These are phyloP conservation scores for Enteromius argenteus DNA, from an alignment of 2,797 vertebrate species.

Conservation along the genomic window DNA sequence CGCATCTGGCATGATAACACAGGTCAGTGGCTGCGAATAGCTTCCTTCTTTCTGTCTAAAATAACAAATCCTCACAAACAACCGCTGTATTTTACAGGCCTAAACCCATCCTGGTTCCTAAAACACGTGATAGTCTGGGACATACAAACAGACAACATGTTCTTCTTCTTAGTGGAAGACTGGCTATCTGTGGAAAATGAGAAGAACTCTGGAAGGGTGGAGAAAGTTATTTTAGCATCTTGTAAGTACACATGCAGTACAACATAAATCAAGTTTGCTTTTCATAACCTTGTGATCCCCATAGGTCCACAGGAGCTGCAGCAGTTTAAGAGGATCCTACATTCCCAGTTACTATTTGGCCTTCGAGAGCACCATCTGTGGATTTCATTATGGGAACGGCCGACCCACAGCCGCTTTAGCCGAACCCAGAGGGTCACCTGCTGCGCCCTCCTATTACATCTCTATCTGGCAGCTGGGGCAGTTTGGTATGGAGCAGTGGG, in stretches of 20 bases:
- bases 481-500: conserved; percentile 83
- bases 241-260: conserved; percentile 71
- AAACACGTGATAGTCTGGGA: conserved; percentile 85
- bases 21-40: conserved; percentile 59
- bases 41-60: background rate
- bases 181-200: conserved; percentile 85
- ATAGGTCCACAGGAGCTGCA: conserved; percentile 81
- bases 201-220: conserved; percentile 77
- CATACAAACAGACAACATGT: conserved; percentile 81
- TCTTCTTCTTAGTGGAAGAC: conserved; percentile 84
- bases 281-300: background rate
- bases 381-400: conserved; percentile 82
- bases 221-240: conserved; percentile 82
- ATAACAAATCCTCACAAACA: background rate
- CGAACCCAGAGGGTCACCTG: conserved; percentile 82
- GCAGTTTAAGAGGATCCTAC: conserved; percentile 74
- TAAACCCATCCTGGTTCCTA: conserved; percentile 83
- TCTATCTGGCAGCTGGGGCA: conserved; percentile 78
- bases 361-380: conserved; percentile 81
- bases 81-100: conserved; percentile 66
- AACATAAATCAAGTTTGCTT: background rate
- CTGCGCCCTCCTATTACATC: conserved; percentile 74
- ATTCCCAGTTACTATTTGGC: conserved; percentile 78
- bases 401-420: conserved; percentile 77
- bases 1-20: conserved; percentile 87